Evolutionary conservation across 2,797 vertebrate species (phyloP).

Genomic region (Tachyglossus aculeatus): DNA sequence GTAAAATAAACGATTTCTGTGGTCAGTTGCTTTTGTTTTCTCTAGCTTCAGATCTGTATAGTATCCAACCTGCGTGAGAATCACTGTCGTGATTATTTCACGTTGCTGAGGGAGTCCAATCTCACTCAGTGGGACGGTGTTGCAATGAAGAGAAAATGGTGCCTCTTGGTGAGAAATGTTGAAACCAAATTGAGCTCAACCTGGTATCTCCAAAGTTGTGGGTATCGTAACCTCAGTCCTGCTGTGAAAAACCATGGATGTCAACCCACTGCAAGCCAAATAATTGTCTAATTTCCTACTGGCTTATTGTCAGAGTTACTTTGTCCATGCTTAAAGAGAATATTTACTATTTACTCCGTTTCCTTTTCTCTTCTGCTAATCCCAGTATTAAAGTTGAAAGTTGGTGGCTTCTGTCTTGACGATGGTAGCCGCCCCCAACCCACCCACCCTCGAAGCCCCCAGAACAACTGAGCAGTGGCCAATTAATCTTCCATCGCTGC

Average conservation of each 20-base stretch:
- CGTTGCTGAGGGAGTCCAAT: too few relatives aligned
- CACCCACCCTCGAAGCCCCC: not conserved
- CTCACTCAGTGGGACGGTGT: too few relatives aligned
- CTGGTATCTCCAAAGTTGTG: constrained; percentile 23
- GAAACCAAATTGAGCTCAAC: constrained; percentile 21
- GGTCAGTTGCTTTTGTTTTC: constrained; percentile 61
- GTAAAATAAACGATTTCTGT: constrained; percentile 39
- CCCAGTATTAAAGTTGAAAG: constrained; percentile 16
- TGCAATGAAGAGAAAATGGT: constrained; percentile 33
- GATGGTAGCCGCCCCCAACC: not conserved
- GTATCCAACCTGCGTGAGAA: constrained; percentile 58
- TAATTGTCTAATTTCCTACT: constrained; percentile 2
- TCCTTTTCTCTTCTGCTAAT: constrained; percentile 19
- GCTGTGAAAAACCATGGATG: constrained; percentile 16
- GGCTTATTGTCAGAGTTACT: constrained; percentile 45
- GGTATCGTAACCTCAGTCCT: not conserved
- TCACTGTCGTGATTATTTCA: not conserved
- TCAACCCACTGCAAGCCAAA: constrained; percentile 8
- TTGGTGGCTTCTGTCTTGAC: not conserved
- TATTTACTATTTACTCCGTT: constrained; percentile 40
- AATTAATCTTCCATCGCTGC: not conserved
- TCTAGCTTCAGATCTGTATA: constrained; percentile 59
- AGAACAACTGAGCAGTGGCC: not conserved
- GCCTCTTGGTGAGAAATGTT: constrained; percentile 29
- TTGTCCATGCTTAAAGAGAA: constrained; percentile 39